Evolutionary conservation across 2,888 invertebrate species (phyloP), one percentile per base, ranked within the genome.

Genomic region (Agrenia bidenticulata): DNA sequence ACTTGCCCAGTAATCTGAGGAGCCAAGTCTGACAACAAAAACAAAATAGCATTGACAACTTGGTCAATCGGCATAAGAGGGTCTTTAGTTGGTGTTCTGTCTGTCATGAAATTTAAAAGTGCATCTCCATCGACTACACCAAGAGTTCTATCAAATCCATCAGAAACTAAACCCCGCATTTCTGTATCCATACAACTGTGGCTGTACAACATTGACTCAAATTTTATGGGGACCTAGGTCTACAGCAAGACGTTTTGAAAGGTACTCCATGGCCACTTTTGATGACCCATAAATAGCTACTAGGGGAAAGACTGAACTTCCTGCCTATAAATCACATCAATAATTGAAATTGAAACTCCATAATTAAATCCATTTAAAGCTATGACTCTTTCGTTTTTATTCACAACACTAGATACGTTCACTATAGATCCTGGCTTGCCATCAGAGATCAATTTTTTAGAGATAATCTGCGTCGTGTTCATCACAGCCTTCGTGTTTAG

Each of bases 151-250:
- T n/a, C n/a, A n/a, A n/a, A n/a, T n/a, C n/a, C n/a, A n/a, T n/a
- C n/a, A n/a, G n/a, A n/a, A n/a, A n/a, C n/a, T n/a, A n/a, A n/a
- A n/a, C n/a, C n/a, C 0, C 94, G 94, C 89, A 97, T 88, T 61
- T 88, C 90, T 0, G 96, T 97, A 84, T 93, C 82, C 15, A 94
- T 15, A 94, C 89, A 0, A 94, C 94, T 0, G 96, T 0, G 97
- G 97, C 80, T 94, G 94, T 0, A 97, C 89, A 13, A 87, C 84
- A 79, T 97, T 97, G 0, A 91, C 89, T 26, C 97, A 86, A 76
- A 97, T 94, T 49, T 87, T 86, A 39, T 67, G 61, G 0, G 86
- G 85, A 0, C 94, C 96, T 27, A 95, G 83, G 81, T 97, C 96
- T 50, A 90, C 78, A 0, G 96, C 93, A 85, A 94, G 87, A 0